phyloP scores from a whole-genome alignment of 2,888 invertebrate species.

The Epirrhoe alternata region DNA sequence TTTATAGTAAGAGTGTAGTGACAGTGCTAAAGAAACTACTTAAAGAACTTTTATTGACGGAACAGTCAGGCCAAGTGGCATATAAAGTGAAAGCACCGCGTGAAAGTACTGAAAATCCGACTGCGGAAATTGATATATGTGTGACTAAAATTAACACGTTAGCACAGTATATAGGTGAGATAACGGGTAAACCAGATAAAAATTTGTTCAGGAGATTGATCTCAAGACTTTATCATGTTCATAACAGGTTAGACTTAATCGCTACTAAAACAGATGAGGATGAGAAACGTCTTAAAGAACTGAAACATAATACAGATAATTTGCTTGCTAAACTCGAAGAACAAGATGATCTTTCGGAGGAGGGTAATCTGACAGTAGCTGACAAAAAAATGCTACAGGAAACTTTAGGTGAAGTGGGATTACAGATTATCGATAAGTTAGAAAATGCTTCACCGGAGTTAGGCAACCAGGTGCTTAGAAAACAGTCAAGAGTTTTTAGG shows the following conservation, averaged over 20 bases:
- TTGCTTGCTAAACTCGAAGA: background rate
- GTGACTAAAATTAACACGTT: background rate
- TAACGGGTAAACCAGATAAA: background rate
- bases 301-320: background rate
- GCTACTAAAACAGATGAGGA: background rate
- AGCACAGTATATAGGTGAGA: background rate
- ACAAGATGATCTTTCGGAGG: background rate
- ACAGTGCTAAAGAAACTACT: background rate
- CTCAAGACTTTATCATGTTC: background rate
- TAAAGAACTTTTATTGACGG: background rate
- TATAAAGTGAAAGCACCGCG: background rate
- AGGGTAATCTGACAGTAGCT: background rate
- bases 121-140: background rate
- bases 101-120: background rate
- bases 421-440: background rate
- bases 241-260: background rate
- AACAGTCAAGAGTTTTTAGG: background rate
- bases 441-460: background rate
- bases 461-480: background rate
- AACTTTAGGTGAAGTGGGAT: constrained; percentile 1
- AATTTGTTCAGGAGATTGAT: background rate
- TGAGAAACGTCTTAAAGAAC: background rate
- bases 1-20: background rate
- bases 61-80: background rate
- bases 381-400: constrained; percentile 2